A percentile compares a stretch with the other conserved stretches of the same genome.
Conservation (phyloP, 2,797 vertebrate species). For the Antennarius maculatus region DNA sequence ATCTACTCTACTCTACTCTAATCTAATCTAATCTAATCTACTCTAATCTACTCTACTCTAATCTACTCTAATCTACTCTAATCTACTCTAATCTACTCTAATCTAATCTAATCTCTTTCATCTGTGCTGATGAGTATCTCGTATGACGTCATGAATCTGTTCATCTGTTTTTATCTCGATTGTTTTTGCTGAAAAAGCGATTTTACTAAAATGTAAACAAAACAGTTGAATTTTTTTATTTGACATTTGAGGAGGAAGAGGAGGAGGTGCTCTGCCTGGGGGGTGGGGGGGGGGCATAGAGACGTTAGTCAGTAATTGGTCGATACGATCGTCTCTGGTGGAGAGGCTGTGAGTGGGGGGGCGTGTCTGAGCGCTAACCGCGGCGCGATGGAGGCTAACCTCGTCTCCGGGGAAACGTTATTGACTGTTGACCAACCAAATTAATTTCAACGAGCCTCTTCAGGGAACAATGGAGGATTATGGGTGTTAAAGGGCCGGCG, state of each 20-base stretch:
- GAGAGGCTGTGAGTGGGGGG: slow-evolving; percentile 62
- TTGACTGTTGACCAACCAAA: slow-evolving; percentile 83
- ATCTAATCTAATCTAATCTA: no score
- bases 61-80: no score
- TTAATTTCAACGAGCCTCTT: slow-evolving; percentile 83
- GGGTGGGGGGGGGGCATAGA: slow-evolving; percentile 65
- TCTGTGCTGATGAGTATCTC: no score
- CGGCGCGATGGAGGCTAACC: slow-evolving; percentile 65
- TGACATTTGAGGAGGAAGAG: slow-evolving; percentile 45
- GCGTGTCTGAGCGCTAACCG: slow-evolving; percentile 46
- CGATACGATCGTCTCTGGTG: slow-evolving; percentile 70
- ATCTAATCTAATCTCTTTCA: no score
- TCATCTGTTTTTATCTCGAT: no score
- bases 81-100: no score
- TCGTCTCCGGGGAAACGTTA: slow-evolving; percentile 73
- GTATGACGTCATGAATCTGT: no score
- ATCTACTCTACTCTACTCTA: no score
- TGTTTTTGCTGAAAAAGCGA: no score
- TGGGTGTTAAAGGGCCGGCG: slow-evolving; percentile 50
- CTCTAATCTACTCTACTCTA: no score
- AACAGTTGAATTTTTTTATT: no score
- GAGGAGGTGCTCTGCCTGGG: slow-evolving; percentile 53
- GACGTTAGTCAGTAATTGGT: slow-evolving; percentile 77
- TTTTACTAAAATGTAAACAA: background rate
- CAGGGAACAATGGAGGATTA: slow-evolving; percentile 74